Evolutionary conservation across 1,140 invertebrate genomes (phyloP).

Genomic region (Drosophila repletoides): DNA sequence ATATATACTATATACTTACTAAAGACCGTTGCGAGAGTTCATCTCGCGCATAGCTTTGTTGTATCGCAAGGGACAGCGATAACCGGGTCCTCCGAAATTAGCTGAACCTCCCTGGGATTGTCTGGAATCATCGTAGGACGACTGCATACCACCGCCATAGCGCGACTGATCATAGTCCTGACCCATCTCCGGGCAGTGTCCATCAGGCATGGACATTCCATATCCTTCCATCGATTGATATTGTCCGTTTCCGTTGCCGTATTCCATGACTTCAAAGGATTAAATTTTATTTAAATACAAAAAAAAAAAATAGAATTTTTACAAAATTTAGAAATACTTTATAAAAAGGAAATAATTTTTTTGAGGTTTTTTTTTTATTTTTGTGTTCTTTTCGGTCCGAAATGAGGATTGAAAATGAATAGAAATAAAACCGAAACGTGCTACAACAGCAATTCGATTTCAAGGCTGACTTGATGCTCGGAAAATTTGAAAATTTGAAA

Average conservation of each 20-base stretch:
- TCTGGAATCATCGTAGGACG: slow-evolving; percentile 37
- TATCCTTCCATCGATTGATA: slow-evolving; percentile 36
- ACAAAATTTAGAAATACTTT: slow-evolving; percentile 19
- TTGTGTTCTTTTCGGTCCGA: slow-evolving; percentile 42
- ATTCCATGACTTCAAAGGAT: slow-evolving; percentile 43
- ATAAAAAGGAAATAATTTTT: not conserved
- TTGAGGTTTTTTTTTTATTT: slow-evolving; percentile 16
- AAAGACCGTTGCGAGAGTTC: slow-evolving; percentile 68
- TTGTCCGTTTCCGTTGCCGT: slow-evolving; percentile 37
- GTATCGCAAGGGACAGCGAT: slow-evolving; percentile 61
- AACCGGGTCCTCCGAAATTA: slow-evolving; percentile 51
- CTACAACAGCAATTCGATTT: not conserved
- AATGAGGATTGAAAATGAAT: slow-evolving; percentile 38
- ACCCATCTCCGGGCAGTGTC: slow-evolving; percentile 45
- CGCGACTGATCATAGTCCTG: slow-evolving; percentile 27
- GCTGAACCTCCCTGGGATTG: slow-evolving; percentile 39
- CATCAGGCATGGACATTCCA: slow-evolving; percentile 36
- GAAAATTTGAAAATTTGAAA: not conserved
- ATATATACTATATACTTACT: slow-evolving; percentile 27
- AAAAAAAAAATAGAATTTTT: slow-evolving; percentile 3
- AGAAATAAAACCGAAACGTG: not conserved
- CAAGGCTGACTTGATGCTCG: slow-evolving; percentile 32
- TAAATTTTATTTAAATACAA: not conserved
- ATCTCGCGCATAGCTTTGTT: slow-evolving; percentile 50
- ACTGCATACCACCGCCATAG: slow-evolving; percentile 28